Base-by-base conservation (phyloP, 1,140 invertebrate genomes). In the Zaprionus tsacasi region DNA sequence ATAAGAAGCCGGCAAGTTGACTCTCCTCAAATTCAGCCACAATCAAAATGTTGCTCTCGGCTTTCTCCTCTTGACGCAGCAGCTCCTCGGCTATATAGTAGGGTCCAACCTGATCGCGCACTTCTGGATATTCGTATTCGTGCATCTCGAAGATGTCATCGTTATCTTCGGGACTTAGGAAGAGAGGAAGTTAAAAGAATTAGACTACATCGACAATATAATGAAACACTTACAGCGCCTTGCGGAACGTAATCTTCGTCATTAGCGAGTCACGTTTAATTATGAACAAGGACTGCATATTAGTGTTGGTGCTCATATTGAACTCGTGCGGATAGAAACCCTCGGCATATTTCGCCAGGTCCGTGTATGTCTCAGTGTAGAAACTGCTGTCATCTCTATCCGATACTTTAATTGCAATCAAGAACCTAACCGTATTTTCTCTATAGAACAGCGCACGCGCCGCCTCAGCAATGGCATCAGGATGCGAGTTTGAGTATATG, bases 61-160 rank as follows among this genome's bases (percentile, higher is more conserved):
- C 52, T 0, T 38, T 45, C 15, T 45, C 6, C 12, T 78, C 60
- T 15, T 56, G 61, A 1, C 70, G 59, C 70, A 91, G 17, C 2
- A 92, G 13, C 48, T 80, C 81, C 36, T 92, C 90, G 25, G 91
- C 91, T 48, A 92, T 89, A 25, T 91, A 92, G 27, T 45, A 92
- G 15, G 91, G 90, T 1, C 91, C 91, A 12, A 78, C 25, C 65
- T 81, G 59, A 4, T 33, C 17, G 0, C 78, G 74, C 35, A 91
- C 11, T 15, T 91, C 74, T 0, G 91, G 91, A 12, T 60, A 45
- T 13, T 91, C 87, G 1, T 13, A 6, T 25, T 70, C 70, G 10
- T 89, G 79, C 5, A 92, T 71, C 6, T 78, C 91, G 1, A 92
- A 55, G 11, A 92, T 76, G 27, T 91, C 87, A 43, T 92, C 91